A percentile compares a stretch with the other conserved stretches of the same genome.
These are phyloP conservation scores for Amorpha juglandis DNA, from an alignment of 2,888 invertebrate species.

Conservation along the genomic window DNA sequence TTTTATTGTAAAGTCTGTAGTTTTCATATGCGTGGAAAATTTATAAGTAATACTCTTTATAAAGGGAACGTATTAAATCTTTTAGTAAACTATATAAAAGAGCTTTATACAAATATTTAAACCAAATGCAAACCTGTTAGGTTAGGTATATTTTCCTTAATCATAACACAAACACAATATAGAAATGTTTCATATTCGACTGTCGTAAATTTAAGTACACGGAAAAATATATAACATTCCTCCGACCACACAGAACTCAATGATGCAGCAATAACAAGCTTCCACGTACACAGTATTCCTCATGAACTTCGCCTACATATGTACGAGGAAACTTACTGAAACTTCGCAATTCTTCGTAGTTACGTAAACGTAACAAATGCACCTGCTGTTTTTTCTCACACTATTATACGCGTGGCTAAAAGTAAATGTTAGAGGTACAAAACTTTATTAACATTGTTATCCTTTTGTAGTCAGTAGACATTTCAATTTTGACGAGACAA, in stretches of 20 bases:
- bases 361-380: constrained; percentile 18
- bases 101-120: too few relatives aligned
- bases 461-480: neutral
- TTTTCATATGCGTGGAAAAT: too few relatives aligned
- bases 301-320: constrained; percentile 10
- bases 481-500: neutral
- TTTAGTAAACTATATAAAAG: too few relatives aligned
- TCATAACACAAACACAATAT: too few relatives aligned
- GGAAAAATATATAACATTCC: constrained; percentile 14
- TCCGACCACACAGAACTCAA: constrained; percentile 31
- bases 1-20: neutral
- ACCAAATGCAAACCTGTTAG: too few relatives aligned
- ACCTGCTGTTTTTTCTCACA: constrained; percentile 15
- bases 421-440: neutral
- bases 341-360: constrained; percentile 22
- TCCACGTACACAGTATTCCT: constrained; percentile 31
- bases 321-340: constrained; percentile 8
- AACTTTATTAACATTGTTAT: neutral
- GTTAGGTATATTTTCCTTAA: too few relatives aligned
- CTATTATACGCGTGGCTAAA: neutral
- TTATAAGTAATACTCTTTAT: too few relatives aligned
- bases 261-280: constrained; percentile 35
- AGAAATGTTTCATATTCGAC: neutral
- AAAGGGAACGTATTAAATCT: too few relatives aligned
- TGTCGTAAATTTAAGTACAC: constrained; percentile 2